Evolutionary conservation across 1,140 invertebrate genomes (phyloP), one percentile per base, ranked within the genome.

Genomic region (Heliconius congener): DNA sequence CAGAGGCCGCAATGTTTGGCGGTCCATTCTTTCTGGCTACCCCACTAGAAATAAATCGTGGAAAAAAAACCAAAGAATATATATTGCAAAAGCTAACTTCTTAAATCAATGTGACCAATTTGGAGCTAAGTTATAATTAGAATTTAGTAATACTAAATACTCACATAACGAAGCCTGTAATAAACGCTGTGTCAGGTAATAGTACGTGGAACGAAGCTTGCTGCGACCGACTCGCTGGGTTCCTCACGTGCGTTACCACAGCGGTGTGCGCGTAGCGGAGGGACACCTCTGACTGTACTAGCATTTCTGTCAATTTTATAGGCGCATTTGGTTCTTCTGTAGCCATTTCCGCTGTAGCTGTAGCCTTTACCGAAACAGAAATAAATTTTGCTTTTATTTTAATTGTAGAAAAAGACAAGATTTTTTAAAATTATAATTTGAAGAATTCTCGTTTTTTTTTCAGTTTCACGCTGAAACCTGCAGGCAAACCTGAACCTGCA

Each of bases 181-280:
- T 96, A 86, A 96, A 97, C 0, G 96, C 96, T 8, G 96, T 95
- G 76, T 96, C 96, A 1, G 96, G 96, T 72, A 96, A 86, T 8
- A 96, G 92, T 18, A 96, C 93, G 23, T 95, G 95, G 90, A 96
- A 97, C 19, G 92, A 91, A 19, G 95, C 95, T 90, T 96, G 96
- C 81, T 96, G 95, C 0, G 96, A 89, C 30, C 84, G 90, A 34
- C 93, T 89, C n/a, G 95, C 93, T 0, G 95, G 94, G 85, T 96
- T 97, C 76, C 92, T 93, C 4, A 96, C 95, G 74, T 92, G 88
- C 52, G 96, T 96, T 1, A 95, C 95, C 0, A 96, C 95, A 16
- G 95, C 82, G 1, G 96, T 96, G 77, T 94, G 94, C 0, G 96
- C 96, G 85, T 96, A 97, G 6, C 96, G 93, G 79, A 96, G 94